Conservation (phyloP, 2,888 invertebrate genomes). For the Dasypolia templi region DNA sequence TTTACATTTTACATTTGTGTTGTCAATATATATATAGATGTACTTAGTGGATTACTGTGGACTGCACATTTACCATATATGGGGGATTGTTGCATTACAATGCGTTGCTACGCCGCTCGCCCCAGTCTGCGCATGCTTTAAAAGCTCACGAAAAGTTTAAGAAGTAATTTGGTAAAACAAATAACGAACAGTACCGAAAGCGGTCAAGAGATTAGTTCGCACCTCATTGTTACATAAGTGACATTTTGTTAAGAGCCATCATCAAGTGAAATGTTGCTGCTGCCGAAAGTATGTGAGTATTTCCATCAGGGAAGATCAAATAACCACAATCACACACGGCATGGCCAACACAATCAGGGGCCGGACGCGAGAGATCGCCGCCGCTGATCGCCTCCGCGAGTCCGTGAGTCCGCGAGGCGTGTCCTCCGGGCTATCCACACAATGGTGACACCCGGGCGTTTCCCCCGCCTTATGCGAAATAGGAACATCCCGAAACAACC, state of each 20-base stretch:
- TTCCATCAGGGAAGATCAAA: not conserved
- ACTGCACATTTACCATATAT: conserved; percentile 1
- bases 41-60: not conserved
- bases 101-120: not conserved
- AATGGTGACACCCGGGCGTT: no score
- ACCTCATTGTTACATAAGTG: not conserved
- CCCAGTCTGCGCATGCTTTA: not conserved
- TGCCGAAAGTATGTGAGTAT: not conserved
- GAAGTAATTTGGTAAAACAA: conserved; percentile 38
- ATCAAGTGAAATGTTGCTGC: not conserved
- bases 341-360: not conserved
- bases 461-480: no score
- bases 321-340: not conserved
- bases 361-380: no score
- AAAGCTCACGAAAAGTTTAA: not conserved
- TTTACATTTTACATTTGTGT: no score
- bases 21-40: not conserved
- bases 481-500: no score
- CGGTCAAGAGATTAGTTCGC: conserved; percentile 31
- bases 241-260: not conserved
- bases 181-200: conserved; percentile 1
- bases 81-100: no score
- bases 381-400: no score
- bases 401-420: no score
- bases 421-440: no score